Conservation (phyloP, 2,797 vertebrate species). For the Neosilurus mollespiculum region DNA sequence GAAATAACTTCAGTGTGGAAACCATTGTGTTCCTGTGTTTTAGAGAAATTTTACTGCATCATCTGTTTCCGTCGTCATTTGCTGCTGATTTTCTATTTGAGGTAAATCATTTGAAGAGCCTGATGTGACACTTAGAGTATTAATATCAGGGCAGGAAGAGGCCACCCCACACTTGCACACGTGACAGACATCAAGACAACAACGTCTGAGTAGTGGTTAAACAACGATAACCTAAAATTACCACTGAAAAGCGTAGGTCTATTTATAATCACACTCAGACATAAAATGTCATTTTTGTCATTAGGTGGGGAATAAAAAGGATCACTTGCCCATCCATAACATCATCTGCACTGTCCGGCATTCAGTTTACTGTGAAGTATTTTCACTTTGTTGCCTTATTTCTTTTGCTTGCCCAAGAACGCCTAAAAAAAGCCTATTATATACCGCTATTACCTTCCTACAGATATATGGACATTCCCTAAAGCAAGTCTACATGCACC, state of each 20-base stretch:
- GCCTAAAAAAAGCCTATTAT: background rate
- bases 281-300: background rate
- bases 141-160: background rate
- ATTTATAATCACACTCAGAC: background rate
- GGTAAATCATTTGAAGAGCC: background rate
- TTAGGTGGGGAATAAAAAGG: background rate
- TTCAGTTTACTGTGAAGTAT: background rate
- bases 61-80: background rate
- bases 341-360: too few relatives aligned
- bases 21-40: background rate
- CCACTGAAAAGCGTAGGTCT: background rate
- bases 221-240: background rate
- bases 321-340: background rate
- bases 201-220: conserved; percentile 3
- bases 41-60: background rate
- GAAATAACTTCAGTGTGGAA: background rate
- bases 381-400: background rate
- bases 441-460: background rate
- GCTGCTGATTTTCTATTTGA: background rate
- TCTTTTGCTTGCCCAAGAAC: background rate
- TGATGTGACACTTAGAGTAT: background rate
- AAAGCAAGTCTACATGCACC: background rate
- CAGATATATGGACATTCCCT: background rate
- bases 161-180: background rate
- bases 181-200: background rate